phyloP scores from a whole-genome alignment of 2,888 invertebrate genomes.

The Caenorhabditis doughertyi region DNA sequence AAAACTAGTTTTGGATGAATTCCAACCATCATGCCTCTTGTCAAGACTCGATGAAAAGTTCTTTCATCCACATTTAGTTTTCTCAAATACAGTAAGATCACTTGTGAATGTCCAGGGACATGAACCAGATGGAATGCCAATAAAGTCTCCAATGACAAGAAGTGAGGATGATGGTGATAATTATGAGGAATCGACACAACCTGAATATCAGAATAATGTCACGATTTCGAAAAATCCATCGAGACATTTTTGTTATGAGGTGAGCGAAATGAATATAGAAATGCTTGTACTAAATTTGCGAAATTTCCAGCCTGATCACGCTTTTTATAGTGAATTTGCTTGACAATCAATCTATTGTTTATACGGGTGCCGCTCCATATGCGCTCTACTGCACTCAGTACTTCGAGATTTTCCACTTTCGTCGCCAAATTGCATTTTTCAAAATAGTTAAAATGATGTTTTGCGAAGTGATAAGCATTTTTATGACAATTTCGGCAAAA shows the following conservation, averaged over 20 bases:
- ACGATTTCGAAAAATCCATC: background rate
- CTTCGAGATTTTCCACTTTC: too few relatives aligned
- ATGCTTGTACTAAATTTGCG: background rate
- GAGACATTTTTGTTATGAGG: constrained; percentile 1
- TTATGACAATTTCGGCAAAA: too few relatives aligned
- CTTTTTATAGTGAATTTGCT: too few relatives aligned
- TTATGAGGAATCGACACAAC: constrained; percentile 17
- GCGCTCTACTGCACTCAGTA: too few relatives aligned
- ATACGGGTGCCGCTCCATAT: too few relatives aligned
- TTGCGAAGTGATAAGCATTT: too few relatives aligned
- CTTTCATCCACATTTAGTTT: constrained; percentile 39
- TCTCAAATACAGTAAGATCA: constrained; percentile 36
- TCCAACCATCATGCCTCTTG: constrained; percentile 4
- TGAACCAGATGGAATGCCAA: too few relatives aligned
- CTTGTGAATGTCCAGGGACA: constrained; percentile 34
- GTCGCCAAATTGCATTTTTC: too few relatives aligned
- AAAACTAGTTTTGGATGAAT: constrained; percentile 35
- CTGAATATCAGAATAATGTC: background rate
- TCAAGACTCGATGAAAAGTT: constrained; percentile 22
- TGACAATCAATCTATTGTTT: too few relatives aligned
- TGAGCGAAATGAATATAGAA: too few relatives aligned
- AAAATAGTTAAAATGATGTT: too few relatives aligned
- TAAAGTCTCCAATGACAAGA: background rate
- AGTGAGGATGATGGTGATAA: background rate
- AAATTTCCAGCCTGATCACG: too few relatives aligned